Evolutionary conservation across 2,113 vertebrate genomes (phyloP), one percentile per base, ranked within the genome.

Genomic region (Boleophthalmus pectinirostris): DNA sequence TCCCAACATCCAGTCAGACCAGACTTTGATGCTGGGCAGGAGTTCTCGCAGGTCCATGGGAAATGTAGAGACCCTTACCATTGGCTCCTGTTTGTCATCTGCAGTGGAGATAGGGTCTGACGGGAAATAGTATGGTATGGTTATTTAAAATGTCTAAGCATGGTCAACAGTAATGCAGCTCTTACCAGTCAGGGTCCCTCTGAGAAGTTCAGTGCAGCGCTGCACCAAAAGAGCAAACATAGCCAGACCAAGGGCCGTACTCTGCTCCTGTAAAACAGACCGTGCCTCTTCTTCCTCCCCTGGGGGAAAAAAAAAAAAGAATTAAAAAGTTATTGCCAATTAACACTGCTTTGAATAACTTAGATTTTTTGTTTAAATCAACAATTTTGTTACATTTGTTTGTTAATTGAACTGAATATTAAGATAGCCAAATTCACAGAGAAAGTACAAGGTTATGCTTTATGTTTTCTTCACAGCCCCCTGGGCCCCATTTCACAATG

Each of bases 1-100:
- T 57, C 97, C 96, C 16, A 99, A 94, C 98, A 99, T 99, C 98
- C 98, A 99, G 83, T 99, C 98, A 0, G 98, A 99, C 98, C 98
- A 99, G 64, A 98, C 95, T 87, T 99, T 99, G 81, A 98, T 94
- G 49, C 95, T 96, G 78, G 98, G 98, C 14, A 99, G 94, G 12
- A 99, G 93, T 78, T 99, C 97, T 80, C 94, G 95, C 54, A 99
- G 93, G 84, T 97, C 96, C 35, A 87, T 70, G 7, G 95, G 91
- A 80, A 98, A 96, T 66, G 92, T 88, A 60, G 98, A 99, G 67
- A 99, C 97, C 75, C 93, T 94, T 80, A 97, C 92, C 90, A 96
- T 95, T 0, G 94, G 94, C 68, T 95, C 93, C 51, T 81, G 80
- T 51, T 91, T 92, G 21, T 89, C 93, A 20, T 92, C 87, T 46